These are phyloP conservation scores for Pseudocheirus occidentalis DNA, from an alignment of 2,797 vertebrate species.

Conservation along the genomic window DNA sequence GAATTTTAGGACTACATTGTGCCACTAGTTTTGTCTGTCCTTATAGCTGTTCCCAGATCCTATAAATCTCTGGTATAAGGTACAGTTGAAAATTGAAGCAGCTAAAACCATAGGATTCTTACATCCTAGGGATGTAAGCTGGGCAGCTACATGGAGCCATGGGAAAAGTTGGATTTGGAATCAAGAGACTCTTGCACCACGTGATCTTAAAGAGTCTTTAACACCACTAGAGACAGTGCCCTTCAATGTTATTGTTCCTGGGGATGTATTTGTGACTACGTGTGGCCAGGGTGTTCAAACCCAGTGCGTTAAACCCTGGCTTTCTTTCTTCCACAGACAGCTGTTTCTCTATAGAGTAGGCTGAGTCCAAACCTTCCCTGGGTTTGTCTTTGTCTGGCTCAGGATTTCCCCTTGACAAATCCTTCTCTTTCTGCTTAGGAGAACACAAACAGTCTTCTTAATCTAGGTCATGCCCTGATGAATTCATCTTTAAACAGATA, in stretches of 20 bases:
- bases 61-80: neutral
- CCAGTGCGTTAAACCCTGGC: neutral
- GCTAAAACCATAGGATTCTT: neutral
- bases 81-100: neutral
- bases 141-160: neutral
- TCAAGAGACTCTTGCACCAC: neutral
- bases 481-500: neutral
- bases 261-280: neutral
- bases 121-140: neutral
- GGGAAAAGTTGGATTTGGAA: neutral
- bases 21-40: neutral
- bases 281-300: neutral
- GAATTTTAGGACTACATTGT: neutral
- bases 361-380: neutral
- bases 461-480: neutral
- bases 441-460: neutral
- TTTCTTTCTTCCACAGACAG: neutral
- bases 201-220: too few relatives aligned
- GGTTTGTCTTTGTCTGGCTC: neutral
- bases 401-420: neutral
- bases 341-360: neutral
- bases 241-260: neutral
- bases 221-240: neutral
- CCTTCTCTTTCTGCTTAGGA: neutral
- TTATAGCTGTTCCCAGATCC: neutral